A percentile compares a stretch with the other conserved stretches of the same genome.
Evolutionary conservation across 2,797 vertebrate species (phyloP).

Genomic region (Meda fulgida): DNA sequence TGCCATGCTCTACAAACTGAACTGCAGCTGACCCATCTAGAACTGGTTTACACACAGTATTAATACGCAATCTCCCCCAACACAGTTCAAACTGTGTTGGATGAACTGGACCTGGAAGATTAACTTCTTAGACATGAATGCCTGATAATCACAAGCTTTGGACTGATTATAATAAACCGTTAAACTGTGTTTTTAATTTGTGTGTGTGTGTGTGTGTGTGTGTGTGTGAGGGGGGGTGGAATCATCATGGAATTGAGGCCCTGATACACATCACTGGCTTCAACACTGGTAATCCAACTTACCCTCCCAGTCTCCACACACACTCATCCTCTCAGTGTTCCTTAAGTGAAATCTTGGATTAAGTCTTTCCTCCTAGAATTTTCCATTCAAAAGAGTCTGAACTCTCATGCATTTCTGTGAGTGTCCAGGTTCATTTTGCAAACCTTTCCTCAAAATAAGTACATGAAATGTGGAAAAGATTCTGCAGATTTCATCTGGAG

Average conservation of each 20-base stretch:
- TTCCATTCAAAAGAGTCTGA: constrained; percentile 1
- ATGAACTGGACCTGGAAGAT: constrained; percentile 74
- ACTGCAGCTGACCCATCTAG: constrained; percentile 17
- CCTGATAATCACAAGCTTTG: constrained; percentile 73
- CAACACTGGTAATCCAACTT: constrained; percentile 65
- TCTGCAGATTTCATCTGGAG: not conserved
- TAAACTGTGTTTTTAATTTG: constrained; percentile 67
- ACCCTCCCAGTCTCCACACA: constrained; percentile 31
- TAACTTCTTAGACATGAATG: constrained; percentile 74
- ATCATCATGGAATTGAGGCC: constrained; percentile 46
- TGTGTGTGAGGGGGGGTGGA: not conserved
- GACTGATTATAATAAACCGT: constrained; percentile 72
- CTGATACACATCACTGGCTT: constrained; percentile 53
- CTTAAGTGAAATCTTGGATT: constrained; percentile 70
- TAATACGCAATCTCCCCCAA: constrained; percentile 35
- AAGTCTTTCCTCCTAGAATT: constrained; percentile 58
- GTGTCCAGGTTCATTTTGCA: not conserved
- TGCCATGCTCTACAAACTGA: not conserved
- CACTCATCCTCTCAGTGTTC: constrained; percentile 66
- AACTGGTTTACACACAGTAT: constrained; percentile 34
- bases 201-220: constrained; percentile 3
- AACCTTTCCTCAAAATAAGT: too few species aligned
- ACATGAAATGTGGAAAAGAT: not conserved
- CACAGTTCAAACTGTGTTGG: constrained; percentile 49
- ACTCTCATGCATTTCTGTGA: not conserved